Evolutionary conservation across 2,113 vertebrate species (phyloP).

Genomic region (Sarotherodon lohbergeri): DNA sequence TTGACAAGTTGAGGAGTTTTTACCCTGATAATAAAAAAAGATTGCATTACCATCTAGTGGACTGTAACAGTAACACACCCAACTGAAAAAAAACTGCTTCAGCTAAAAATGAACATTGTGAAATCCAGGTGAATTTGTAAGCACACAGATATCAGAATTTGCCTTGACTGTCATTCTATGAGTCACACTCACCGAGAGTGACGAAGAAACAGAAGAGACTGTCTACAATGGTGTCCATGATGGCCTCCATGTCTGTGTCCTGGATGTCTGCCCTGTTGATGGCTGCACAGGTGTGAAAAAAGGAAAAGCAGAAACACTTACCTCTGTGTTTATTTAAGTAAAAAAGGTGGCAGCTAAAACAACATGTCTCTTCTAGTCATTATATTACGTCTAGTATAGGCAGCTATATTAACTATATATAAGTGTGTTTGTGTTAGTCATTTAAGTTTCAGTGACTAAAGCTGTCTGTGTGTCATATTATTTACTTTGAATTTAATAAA

Average conservation of each 20-base stretch:
- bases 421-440: neutral
- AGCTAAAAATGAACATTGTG: neutral
- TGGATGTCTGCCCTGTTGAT: constrained; percentile 93
- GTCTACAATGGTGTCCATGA: constrained; percentile 98
- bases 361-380: neutral
- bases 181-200: constrained; percentile 83
- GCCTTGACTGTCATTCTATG: neutral
- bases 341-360: neutral
- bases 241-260: constrained; percentile 95
- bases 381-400: neutral
- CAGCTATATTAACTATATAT: neutral
- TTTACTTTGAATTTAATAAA: neutral
- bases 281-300: constrained; percentile 56
- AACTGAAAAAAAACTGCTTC: neutral
- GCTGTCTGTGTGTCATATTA: neutral
- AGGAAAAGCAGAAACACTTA: neutral
- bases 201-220: constrained; percentile 99
- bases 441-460: neutral
- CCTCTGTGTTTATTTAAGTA: neutral
- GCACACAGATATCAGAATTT: neutral
- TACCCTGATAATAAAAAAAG: neutral
- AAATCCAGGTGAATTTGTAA: neutral
- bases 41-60: neutral
- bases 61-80: neutral
- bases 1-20: neutral